Evolutionary conservation across 2,888 invertebrate genomes (phyloP), one percentile per base, ranked within the genome.

Genomic region (Drosophila mimica): DNA sequence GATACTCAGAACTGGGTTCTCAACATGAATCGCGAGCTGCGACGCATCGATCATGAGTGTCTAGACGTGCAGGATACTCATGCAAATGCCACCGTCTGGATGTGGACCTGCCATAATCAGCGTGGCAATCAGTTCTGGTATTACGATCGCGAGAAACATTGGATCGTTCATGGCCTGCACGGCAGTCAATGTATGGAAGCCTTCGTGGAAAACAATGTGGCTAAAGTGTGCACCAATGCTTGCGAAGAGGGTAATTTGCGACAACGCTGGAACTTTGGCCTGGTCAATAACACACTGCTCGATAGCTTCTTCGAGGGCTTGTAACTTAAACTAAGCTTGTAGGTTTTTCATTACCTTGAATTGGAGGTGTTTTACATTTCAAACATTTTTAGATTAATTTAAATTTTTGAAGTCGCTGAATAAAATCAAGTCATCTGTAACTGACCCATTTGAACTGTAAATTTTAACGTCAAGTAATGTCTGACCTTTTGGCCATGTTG

Each of bases 81-180:
- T 5, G 93, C 95, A 1, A 95, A 95, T 89, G 96, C 97, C 1
- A 96, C 97, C 0, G 94, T 99, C 0, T 94, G 95, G 28, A 93
- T 99, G 73, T 99, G 96, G 94, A 94, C 95, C 15, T 99, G 99
- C 83, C 99, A 99, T 91, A 96, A 97, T 0, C 96, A 96, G 91
- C 96, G 97, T 67, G 99, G 99, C 3, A 99, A 99, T 93, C 99
- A 99, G 93, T 94, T 97, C 79, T 99, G 98, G 97, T 95, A 95
- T 83, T 98, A 97, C 91, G 95, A 96, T 80, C 91, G 94, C 75
- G 96, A 96, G 82, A 93, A 75, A 31, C 71, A 90, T 31, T 91
- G 92, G 92, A 8, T 92, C 15, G 75, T 90, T 8, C 92, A 92
- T 40, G 88, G 91, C 0, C 51, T 20, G 0, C 9, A 33, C 3